Base-by-base conservation (phyloP, 1,140 invertebrate genomes). In the Cotesia glomerata region DNA sequence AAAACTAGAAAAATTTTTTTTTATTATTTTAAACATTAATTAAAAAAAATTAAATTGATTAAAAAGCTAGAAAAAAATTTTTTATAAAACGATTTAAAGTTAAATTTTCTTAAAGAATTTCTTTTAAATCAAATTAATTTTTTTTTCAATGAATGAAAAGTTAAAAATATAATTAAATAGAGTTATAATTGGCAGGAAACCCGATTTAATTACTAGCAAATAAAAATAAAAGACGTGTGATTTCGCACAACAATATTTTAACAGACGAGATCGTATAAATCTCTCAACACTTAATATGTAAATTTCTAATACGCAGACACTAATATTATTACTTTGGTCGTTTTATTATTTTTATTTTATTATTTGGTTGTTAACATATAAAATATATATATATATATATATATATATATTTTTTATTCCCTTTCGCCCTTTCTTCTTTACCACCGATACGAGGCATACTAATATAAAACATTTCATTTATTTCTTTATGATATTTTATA, bases 201-300 rank as follows among this genome's bases (percentile, higher is more conserved):
- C 39, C 39, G 39, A 45, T 45, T 26, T 26, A 26, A 26, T 26
- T 26, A 26, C 26, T 26, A 26, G 1, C 39, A 45, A 11, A 9
- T 45, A 7, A 45, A 45, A 14, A n/a, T 56, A 56, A 54, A 3
- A 14, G 13, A 14, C 13, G 16, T 14, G n/a, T n/a, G 0, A 54
- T 39, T 39, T 9, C 5, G 4, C 36, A 5, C 36, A 39, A 39
- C 9, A 39, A 39, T 39, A 39, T 39, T 39, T 39, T 39, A 39
- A 45, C 39, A 45, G 39, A 45, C 39, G 5, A 9, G 39, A 45
- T 45, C 5, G 11, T 87, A 86, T 87, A 87, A 86, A 86, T 87
- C 85, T 84, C 77, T 76, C 85, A 81, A 83, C 85, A 82, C 86
- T 86, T 87, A 86, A 87, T 87, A 86, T 87, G 85, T 80, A 87